A percentile compares a stretch with the other conserved stretches of the same genome.
phyloP scores from a whole-genome alignment of 2,888 invertebrate species.

The Pasiphila rectangulata region DNA sequence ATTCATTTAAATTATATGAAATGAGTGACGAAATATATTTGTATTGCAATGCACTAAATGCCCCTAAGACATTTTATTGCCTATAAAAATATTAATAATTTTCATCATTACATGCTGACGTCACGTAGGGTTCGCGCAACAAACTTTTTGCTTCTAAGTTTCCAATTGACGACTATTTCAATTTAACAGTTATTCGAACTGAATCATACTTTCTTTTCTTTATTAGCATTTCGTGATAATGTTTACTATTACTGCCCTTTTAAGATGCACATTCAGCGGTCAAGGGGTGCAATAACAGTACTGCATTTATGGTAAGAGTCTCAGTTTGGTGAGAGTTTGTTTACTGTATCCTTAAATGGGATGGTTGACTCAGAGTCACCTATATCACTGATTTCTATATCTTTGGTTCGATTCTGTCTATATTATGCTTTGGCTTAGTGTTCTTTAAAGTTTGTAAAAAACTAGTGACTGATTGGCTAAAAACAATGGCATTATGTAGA shows the following conservation, averaged over 20 bases:
- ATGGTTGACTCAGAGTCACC: constrained; percentile 31
- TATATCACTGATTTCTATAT: constrained; percentile 26
- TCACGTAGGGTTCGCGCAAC: background rate
- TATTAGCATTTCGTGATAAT: constrained; percentile 9
- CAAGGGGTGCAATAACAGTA: constrained; percentile 54
- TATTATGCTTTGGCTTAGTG: no score
- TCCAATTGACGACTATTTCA: no score
- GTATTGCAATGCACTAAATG: no score
- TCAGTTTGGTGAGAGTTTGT: constrained; percentile 46
- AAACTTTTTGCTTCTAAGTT: no score
- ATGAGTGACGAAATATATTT: no score
- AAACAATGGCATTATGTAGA: no score
- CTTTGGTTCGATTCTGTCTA: background rate
- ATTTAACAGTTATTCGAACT: no score
- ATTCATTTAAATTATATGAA: no score
- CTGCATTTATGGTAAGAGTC: constrained; percentile 41
- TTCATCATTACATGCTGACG: no score
- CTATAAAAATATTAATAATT: background rate
- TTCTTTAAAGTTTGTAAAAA: no score
- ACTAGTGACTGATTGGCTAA: no score
- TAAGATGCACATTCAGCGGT: constrained; percentile 46
- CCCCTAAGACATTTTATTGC: background rate
- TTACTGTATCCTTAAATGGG: constrained; percentile 37
- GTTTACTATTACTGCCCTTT: constrained; percentile 18
- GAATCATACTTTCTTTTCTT: background rate